Evolutionary conservation across 2,888 invertebrate genomes (phyloP).

Genomic region (Halictus ligatus): DNA sequence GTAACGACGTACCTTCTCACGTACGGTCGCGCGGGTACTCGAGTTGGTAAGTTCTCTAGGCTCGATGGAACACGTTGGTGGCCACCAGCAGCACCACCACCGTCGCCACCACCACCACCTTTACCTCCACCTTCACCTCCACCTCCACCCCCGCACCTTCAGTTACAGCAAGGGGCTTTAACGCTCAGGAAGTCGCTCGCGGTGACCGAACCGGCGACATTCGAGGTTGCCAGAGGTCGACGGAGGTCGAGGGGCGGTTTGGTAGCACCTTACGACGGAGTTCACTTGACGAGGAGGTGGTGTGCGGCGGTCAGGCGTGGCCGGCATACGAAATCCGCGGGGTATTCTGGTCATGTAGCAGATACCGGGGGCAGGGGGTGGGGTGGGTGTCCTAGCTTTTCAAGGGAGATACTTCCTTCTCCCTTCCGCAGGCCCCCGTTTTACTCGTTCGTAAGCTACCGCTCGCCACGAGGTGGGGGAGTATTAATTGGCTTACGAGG

Average conservation of each 20-base stretch:
- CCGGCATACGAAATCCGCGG: conserved; percentile 83
- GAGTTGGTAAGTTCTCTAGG: conserved; percentile 74
- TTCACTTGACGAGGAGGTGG: conserved; percentile 78
- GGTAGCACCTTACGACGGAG: conserved; percentile 74
- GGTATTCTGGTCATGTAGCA: conserved; percentile 84
- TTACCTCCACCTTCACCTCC: background rate
- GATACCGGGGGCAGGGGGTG: conserved; percentile 30
- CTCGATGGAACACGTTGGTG: conserved; percentile 55
- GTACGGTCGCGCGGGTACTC: conserved; percentile 40
- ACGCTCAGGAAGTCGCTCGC: conserved; percentile 23
- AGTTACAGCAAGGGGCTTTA: background rate
- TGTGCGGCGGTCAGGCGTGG: conserved; percentile 81
- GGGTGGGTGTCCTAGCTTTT: conserved; percentile 61
- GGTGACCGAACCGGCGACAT: conserved; percentile 48
- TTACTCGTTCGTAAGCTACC: conserved; percentile 67
- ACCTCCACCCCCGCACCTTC: conserved; percentile 1
- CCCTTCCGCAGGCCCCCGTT: conserved; percentile 45
- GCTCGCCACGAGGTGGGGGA: conserved; percentile 59
- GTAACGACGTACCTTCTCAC: conserved; percentile 57
- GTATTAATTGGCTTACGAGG: conserved; percentile 85
- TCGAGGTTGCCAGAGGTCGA: conserved; percentile 44
- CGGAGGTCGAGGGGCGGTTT: conserved; percentile 46
- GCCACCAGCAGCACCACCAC: background rate
- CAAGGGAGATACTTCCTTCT: conserved; percentile 61
- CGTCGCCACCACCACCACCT: conserved; percentile 2